Conservation (phyloP, 1,140 invertebrate genomes). For the Neodiprion fabricii region DNA sequence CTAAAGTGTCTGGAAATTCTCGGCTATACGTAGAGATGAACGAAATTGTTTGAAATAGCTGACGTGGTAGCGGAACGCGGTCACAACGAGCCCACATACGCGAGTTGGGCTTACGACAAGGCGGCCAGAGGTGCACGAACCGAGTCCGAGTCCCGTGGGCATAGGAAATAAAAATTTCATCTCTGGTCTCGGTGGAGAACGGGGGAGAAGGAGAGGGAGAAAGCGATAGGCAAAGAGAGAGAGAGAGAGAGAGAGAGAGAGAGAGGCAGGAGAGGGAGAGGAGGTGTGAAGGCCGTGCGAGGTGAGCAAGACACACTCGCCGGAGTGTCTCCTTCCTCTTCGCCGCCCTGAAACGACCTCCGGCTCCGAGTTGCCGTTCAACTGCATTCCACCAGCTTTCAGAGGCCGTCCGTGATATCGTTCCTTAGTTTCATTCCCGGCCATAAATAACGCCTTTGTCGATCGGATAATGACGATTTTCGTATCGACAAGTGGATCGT, state of each 20-base stretch:
- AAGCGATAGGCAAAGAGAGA: not conserved
- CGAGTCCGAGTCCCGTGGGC: too few relatives aligned
- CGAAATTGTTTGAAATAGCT: too few relatives aligned
- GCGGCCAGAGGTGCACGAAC: too few relatives aligned
- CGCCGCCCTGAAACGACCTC: not conserved
- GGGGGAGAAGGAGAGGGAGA: not conserved
- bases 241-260: not conserved
- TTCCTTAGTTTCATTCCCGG: not conserved
- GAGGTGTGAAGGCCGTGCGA: conserved; percentile 6
- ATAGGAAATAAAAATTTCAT: too few relatives aligned
- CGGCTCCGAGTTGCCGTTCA: not conserved
- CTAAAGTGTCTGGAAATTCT: too few relatives aligned
- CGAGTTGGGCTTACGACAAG: too few relatives aligned
- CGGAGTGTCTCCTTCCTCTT: not conserved
- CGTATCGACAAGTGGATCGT: not conserved
- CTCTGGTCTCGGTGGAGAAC: not conserved
- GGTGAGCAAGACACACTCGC: not conserved
- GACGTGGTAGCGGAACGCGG: too few relatives aligned
- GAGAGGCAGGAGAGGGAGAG: not conserved
- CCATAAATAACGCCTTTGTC: not conserved
- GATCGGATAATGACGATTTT: not conserved
- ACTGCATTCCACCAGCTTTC: conserved; percentile 4
- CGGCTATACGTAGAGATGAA: too few relatives aligned
- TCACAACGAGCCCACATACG: too few relatives aligned
- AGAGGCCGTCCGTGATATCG: not conserved